These are phyloP conservation scores for Bombus polaris DNA, from an alignment of 1,140 invertebrate genomes.

Conservation along the genomic window DNA sequence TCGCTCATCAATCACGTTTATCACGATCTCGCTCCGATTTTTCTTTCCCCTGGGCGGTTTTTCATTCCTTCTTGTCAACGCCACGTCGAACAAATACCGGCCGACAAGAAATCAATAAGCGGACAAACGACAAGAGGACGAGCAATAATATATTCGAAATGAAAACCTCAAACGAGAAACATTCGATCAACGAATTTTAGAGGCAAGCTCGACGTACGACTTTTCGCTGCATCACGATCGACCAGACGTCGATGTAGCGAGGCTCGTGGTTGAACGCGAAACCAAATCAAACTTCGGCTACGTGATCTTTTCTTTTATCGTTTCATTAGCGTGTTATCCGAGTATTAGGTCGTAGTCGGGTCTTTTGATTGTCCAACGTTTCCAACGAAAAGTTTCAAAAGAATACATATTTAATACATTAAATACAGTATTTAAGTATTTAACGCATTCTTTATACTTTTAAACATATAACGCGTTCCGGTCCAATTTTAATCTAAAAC, in stretches of 20 bases:
- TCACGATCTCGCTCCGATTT: slow-evolving; percentile 43
- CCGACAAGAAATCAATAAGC: slow-evolving; percentile 59
- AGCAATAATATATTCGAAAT: slow-evolving; percentile 45
- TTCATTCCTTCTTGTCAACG: slow-evolving; percentile 45
- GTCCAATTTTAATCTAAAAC: background rate
- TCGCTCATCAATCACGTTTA: slow-evolving; percentile 69
- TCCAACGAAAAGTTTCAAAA: background rate
- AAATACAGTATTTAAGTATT: background rate
- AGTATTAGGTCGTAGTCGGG: too few species aligned
- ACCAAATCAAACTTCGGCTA: too few species aligned
- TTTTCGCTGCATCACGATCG: too few species aligned
- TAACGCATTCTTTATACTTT: background rate
- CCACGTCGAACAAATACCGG: slow-evolving; percentile 36
- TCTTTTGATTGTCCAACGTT: too few species aligned
- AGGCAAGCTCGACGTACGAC: background rate
- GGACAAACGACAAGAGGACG: slow-evolving; percentile 11
- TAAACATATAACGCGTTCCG: background rate
- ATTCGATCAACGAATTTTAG: background rate
- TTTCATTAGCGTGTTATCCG: too few species aligned
- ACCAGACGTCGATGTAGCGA: too few species aligned
- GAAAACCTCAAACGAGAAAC: background rate
- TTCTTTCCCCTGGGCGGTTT: slow-evolving; percentile 35
- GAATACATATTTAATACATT: background rate
- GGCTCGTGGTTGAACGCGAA: too few species aligned
- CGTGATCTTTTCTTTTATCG: too few species aligned